Base-by-base conservation (phyloP, 2,797 vertebrate species). In the Peromyscus melanophrys region DNA sequence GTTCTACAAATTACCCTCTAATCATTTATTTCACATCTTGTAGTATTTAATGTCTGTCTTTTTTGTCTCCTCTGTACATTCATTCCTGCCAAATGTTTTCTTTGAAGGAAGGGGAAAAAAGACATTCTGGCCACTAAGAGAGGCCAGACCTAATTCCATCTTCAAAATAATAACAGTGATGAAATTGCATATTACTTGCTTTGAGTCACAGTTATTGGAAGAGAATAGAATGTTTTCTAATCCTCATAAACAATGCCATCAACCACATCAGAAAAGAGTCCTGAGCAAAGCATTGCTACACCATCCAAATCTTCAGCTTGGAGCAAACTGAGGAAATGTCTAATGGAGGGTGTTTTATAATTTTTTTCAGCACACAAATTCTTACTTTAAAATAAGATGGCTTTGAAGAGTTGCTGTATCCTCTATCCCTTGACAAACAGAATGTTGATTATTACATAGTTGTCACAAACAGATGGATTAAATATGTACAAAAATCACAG, bases 21-120 rank as follows among this genome's bases (percentile, higher is more conserved):
- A 97, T 95, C 73, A 95, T 89, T 97, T 86, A 57, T 57, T 97
- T 98, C 96, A 98, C 71, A 98, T 98, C 91, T 97, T 97, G 84
- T 94, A 95, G 25, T 95, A 88, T 94, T 57, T 83, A 98, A 97
- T 89, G 95, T 59, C 65, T 90, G 61, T 97, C 31, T 94, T 90
- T 97, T 89, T 61, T 85, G 76, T 34, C 46, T 89, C 67, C 82
- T 77, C 85, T 95, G 21, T 92, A 91, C 37, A 73, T 96, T 97
- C 90, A 3, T 95, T 89, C 89, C 59, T 96, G 97, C 57, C 71
- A 96, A 97, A 97, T 10, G 27, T 46, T 98, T 95, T 86, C 92
- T 98, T 95, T 98, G 89, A 97, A 97, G 86, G 16, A 73, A 19
- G n/a, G 92, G 40, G 75, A 95, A 46, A 75, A 95, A 77, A 98